Evolutionary conservation across 2,113 vertebrate genomes (phyloP).

Genomic region (Forbesichthys papilliferus): DNA sequence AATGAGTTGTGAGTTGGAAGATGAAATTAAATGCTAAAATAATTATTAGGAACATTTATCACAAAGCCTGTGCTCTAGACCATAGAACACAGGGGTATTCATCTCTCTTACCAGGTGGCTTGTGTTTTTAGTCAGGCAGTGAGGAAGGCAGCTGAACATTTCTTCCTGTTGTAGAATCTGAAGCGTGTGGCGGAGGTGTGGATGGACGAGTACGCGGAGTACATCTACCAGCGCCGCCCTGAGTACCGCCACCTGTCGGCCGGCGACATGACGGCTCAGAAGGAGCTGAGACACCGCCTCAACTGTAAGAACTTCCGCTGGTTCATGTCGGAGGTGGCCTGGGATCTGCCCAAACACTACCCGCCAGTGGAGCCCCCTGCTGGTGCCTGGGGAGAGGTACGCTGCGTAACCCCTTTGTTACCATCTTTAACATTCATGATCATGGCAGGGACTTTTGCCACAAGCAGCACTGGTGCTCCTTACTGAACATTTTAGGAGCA

Average conservation of each 20-base stretch:
- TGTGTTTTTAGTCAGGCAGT: too few species aligned
- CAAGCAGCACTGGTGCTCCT: too few species aligned
- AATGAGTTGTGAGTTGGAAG: too few species aligned
- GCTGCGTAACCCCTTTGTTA: not conserved
- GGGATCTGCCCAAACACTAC: constrained; percentile 95
- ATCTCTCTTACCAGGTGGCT: too few species aligned
- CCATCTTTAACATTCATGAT: too few species aligned
- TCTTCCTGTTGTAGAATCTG: constrained; percentile 83
- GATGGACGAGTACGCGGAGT: constrained; percentile 98
- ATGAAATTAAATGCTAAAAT: too few species aligned
- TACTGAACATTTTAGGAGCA: too few species aligned
- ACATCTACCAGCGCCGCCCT: constrained; percentile 92
- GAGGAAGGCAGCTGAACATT: too few species aligned
- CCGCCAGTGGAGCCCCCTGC: constrained; percentile 94
- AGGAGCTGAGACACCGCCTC: constrained; percentile 85
- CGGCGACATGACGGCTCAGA: constrained; percentile 87
- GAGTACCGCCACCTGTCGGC: constrained; percentile 96
- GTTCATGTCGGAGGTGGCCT: constrained; percentile 96
- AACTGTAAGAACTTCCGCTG: constrained; percentile 92
- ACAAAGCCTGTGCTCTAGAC: too few species aligned
- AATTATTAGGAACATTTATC: too few species aligned
- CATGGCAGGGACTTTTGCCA: too few species aligned
- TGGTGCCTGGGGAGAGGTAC: constrained; percentile 94
- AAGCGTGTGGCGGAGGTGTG: constrained; percentile 97
- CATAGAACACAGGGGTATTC: too few species aligned